Percentiles rank a stretch among this genome's conserved stretches.
phyloP scores from a whole-genome alignment of 2,113 vertebrate genomes.

The Porphyrio hochstetteri region DNA sequence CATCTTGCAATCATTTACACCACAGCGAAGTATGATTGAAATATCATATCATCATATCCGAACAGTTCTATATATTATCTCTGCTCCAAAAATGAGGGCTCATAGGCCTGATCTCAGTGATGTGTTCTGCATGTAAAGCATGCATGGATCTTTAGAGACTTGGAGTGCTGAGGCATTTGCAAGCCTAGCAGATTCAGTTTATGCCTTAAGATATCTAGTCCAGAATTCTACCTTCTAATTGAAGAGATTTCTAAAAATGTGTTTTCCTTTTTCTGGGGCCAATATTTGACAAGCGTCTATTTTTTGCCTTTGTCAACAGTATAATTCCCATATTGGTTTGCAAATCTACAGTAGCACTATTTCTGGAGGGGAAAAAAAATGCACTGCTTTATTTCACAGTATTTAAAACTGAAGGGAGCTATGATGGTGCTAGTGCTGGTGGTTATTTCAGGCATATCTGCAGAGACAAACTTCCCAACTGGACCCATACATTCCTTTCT shows the following conservation, averaged over 20 bases:
- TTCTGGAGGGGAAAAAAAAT: neutral
- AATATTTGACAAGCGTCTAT: neutral
- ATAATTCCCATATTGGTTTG: neutral
- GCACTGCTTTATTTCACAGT: neutral
- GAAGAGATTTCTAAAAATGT: slow-evolving; percentile 3
- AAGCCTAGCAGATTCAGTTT: neutral
- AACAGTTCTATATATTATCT: neutral
- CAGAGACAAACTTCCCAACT: neutral
- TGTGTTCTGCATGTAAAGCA: neutral
- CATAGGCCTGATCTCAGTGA: neutral
- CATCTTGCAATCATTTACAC: neutral
- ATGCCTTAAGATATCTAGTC: neutral
- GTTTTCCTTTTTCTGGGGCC: neutral
- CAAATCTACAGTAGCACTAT: neutral
- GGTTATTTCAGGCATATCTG: neutral
- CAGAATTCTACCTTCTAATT: slow-evolving; percentile 9
- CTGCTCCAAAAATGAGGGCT: neutral
- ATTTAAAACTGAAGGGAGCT: neutral
- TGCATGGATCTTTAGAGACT: neutral
- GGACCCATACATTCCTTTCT: rapidly evolving
- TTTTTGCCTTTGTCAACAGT: neutral
- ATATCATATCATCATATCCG: neutral
- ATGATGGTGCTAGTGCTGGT: neutral
- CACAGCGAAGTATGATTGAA: neutral
- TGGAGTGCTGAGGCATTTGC: neutral